phyloP scores from a whole-genome alignment of 2,113 vertebrate species.

The Macquaria australasica region DNA sequence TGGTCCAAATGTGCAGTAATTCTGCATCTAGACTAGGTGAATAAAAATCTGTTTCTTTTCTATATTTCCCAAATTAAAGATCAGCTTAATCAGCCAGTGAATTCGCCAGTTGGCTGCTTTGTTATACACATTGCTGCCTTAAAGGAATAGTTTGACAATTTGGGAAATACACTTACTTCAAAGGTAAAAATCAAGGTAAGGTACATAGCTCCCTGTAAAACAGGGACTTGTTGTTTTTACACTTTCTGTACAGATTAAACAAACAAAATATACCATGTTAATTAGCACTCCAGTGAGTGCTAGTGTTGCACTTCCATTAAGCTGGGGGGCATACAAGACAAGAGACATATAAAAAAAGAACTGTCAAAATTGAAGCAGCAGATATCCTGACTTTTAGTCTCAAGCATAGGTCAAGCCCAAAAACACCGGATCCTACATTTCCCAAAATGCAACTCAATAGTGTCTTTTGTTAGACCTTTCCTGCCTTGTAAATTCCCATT shows the following conservation, averaged over 20 bases:
- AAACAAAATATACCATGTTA: background rate
- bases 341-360: background rate
- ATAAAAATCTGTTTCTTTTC: background rate
- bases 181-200: background rate
- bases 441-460: background rate
- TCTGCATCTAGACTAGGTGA: background rate
- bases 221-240: background rate
- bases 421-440: background rate
- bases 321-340: background rate
- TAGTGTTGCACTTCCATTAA: background rate
- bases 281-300: background rate
- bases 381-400: background rate
- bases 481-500: background rate
- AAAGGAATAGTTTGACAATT: background rate
- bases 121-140: background rate
- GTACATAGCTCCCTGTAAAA: background rate
- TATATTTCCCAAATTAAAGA: background rate
- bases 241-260: background rate
- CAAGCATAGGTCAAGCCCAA: background rate
- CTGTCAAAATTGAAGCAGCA: background rate
- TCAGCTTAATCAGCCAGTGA: background rate
- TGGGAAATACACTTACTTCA: background rate
- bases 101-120: background rate
- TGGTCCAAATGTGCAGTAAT: background rate
- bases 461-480: background rate